phyloP scores from a whole-genome alignment of 2,113 vertebrate species.

The Hucho hucho region DNA sequence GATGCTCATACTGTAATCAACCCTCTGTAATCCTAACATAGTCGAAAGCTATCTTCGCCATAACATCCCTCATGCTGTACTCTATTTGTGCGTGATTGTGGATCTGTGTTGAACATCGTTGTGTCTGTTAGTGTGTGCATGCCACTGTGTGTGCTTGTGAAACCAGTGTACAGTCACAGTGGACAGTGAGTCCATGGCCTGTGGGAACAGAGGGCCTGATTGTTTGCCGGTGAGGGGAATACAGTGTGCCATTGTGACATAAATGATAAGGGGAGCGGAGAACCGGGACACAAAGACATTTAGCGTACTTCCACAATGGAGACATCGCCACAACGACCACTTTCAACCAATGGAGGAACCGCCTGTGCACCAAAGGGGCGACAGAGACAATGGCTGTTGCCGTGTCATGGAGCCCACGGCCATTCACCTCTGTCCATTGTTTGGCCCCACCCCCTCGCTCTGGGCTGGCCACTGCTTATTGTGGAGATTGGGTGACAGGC shows the following conservation, averaged over 20 bases:
- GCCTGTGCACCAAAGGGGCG: not conserved
- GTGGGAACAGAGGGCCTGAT: conserved; percentile 60
- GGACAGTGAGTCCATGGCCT: conserved; percentile 63
- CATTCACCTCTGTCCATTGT: conserved; percentile 12
- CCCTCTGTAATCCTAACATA: not conserved
- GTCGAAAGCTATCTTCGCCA: not conserved
- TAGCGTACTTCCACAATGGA: conserved; percentile 75
- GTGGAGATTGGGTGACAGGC: not conserved
- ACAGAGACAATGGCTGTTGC: conserved; percentile 5
- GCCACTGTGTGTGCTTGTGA: not conserved
- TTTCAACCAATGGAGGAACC: conserved; percentile 42
- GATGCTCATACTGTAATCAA: not conserved
- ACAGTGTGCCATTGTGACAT: conserved; percentile 85
- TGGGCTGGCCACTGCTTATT: not conserved
- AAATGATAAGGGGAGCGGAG: conserved; percentile 78
- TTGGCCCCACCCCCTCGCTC: not conserved
- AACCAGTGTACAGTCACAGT: conserved; percentile 64
- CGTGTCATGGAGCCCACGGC: not conserved
- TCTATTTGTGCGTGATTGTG: too few species aligned
- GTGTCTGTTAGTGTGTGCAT: not conserved
- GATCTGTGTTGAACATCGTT: not conserved
- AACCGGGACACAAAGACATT: conserved; percentile 68
- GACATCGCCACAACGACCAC: conserved; percentile 74
- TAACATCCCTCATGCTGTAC: not conserved
- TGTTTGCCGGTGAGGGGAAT: conserved; percentile 77